Percentiles rank a stretch among this genome's conserved stretches.
phyloP scores from a whole-genome alignment of 1,140 invertebrate genomes.

The Brachionus calyciflorus region DNA sequence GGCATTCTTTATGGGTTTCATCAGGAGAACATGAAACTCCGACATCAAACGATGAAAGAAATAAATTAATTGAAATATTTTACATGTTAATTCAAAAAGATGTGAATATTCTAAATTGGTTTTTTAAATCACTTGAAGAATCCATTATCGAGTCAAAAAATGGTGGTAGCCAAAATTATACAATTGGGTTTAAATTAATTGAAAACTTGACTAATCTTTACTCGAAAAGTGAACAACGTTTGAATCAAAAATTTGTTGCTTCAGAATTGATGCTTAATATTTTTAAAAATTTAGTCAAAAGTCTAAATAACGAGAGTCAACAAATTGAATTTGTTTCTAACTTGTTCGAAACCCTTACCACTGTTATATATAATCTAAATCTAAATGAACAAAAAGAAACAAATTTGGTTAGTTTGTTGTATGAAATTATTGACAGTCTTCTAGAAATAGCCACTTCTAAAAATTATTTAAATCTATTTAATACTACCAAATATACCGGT shows the following conservation, averaged over 20 bases:
- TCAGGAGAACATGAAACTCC: neutral
- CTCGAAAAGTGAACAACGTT: neutral
- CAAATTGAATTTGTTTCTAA: neutral
- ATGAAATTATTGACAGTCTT: neutral
- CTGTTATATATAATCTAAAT: conserved; percentile 8
- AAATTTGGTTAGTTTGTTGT: neutral
- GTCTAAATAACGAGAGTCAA: neutral
- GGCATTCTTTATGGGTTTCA: conserved; percentile 4
- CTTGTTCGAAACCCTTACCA: neutral
- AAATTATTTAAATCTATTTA: neutral
- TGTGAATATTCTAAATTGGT: neutral
- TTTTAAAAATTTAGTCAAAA: neutral
- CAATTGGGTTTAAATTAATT: neutral
- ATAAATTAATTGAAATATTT: conserved; percentile 5
- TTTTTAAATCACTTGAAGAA: conserved; percentile 12
- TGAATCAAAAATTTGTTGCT: neutral
- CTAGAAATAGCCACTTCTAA: neutral
- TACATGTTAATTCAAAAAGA: conserved; percentile 14
- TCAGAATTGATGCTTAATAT: neutral
- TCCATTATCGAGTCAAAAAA: neutral
- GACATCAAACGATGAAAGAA: conserved; percentile 19
- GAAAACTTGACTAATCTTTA: neutral
- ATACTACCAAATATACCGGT: neutral
- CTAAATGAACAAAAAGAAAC: conserved; percentile 8
- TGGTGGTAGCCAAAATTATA: neutral